A percentile compares a stretch with the other conserved stretches of the same genome.
Evolutionary conservation across 2,888 invertebrate genomes (phyloP).

Genomic region (Agrochola lota): DNA sequence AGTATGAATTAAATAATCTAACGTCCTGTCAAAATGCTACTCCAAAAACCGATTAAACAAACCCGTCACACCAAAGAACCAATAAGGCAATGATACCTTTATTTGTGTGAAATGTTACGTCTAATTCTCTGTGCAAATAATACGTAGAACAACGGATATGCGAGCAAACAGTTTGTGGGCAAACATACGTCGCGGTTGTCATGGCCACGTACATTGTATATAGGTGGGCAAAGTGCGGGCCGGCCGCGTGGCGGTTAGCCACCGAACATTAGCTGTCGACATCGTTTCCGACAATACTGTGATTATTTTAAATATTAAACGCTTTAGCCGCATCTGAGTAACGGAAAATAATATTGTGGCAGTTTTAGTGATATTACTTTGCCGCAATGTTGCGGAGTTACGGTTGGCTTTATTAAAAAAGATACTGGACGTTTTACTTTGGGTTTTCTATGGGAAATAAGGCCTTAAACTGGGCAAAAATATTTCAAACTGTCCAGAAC

Average conservation of each 20-base stretch:
- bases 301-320: constrained; percentile 70
- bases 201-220: constrained; percentile 49
- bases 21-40: constrained; percentile 1
- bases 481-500: not conserved
- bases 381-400: constrained; percentile 41
- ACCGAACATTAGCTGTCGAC: constrained; percentile 69
- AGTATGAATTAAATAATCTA: not conserved
- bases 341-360: constrained; percentile 63
- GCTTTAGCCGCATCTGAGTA: constrained; percentile 55
- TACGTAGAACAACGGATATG: constrained; percentile 81
- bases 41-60: constrained; percentile 36
- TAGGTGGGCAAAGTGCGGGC: constrained; percentile 57
- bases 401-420: constrained; percentile 47
- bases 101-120: constrained; percentile 75
- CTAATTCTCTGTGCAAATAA: constrained; percentile 83
- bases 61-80: constrained; percentile 31
- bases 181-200: constrained; percentile 75
- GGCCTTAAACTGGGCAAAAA: not conserved
- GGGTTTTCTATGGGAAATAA: constrained; percentile 9
- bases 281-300: constrained; percentile 69
- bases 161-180: constrained; percentile 81
- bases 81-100: constrained; percentile 55
- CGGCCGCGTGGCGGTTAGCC: constrained; percentile 74
- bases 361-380: constrained; percentile 53
- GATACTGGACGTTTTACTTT: constrained; percentile 13